A percentile compares a stretch with the other conserved stretches of the same genome.
Evolutionary conservation across 2,113 vertebrate genomes (phyloP).

Genomic region (Alces alces): DNA sequence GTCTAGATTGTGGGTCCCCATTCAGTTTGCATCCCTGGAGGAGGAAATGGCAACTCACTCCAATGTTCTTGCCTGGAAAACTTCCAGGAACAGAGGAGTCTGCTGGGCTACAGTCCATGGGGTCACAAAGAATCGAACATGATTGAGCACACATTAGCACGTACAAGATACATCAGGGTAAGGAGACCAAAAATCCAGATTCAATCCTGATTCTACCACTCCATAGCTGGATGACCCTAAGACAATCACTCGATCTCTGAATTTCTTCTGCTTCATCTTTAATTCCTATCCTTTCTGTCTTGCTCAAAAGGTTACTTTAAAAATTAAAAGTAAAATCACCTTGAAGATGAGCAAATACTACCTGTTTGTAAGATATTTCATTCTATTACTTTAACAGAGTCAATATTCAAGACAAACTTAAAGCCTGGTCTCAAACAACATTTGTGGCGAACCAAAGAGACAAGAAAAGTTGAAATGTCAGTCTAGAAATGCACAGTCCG

Average conservation of each 20-base stretch:
- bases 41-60: background rate
- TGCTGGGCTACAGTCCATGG: background rate
- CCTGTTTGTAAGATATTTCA: background rate
- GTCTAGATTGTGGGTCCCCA: background rate
- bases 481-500: background rate
- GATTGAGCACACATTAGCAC: fast-evolving
- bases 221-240: background rate
- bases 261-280: background rate
- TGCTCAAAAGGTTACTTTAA: background rate
- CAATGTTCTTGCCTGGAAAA: background rate
- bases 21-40: background rate
- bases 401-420: background rate
- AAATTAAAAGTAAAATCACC: background rate
- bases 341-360: background rate
- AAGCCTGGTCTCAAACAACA: background rate
- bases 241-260: background rate
- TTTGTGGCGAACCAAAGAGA: background rate
- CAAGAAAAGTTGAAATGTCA: background rate
- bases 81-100: background rate
- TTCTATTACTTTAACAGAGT: background rate
- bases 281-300: background rate
- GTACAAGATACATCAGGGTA: background rate
- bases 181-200: background rate
- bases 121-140: background rate
- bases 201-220: background rate